Percentiles rank a stretch among this genome's conserved stretches.
These are phyloP conservation scores for Spilosoma lubricipeda DNA, from an alignment of 2,888 invertebrate species.

Conservation along the genomic window DNA sequence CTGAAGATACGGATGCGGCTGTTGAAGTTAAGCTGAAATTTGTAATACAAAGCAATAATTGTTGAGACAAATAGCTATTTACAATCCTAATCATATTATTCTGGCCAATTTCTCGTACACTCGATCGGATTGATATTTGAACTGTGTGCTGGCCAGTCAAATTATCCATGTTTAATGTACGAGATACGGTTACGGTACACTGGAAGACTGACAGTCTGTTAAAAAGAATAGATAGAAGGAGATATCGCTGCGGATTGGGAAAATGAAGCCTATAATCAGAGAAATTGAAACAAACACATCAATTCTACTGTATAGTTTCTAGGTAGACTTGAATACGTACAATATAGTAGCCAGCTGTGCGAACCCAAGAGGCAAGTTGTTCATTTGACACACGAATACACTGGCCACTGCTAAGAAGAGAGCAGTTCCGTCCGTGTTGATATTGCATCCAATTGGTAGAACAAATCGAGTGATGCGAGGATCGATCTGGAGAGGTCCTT, in stretches of 20 bases:
- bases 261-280: too few species aligned
- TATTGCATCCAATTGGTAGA: slow-evolving; percentile 95
- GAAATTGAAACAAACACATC: too few species aligned
- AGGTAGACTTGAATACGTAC: slow-evolving; percentile 83
- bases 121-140: too few species aligned
- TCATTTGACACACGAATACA: slow-evolving; percentile 96
- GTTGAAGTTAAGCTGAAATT: slow-evolving; percentile 91
- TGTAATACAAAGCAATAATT: background rate
- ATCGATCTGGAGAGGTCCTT: slow-evolving; percentile 93
- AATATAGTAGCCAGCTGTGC: slow-evolving; percentile 95
- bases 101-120: too few species aligned
- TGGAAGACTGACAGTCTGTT: background rate
- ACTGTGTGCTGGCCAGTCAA: too few species aligned
- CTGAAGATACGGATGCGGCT: slow-evolving; percentile 95
- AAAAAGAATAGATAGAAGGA: too few species aligned
- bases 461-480: slow-evolving; percentile 94
- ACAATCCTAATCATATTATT: too few species aligned
- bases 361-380: slow-evolving; percentile 91
- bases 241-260: too few species aligned
- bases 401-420: slow-evolving; percentile 95
- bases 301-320: background rate
- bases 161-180: too few species aligned
- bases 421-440: slow-evolving; percentile 97
- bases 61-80: background rate
- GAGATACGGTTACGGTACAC: too few species aligned